Base-by-base conservation (phyloP, 2,797 vertebrate species). In the Carduelis carduelis region DNA sequence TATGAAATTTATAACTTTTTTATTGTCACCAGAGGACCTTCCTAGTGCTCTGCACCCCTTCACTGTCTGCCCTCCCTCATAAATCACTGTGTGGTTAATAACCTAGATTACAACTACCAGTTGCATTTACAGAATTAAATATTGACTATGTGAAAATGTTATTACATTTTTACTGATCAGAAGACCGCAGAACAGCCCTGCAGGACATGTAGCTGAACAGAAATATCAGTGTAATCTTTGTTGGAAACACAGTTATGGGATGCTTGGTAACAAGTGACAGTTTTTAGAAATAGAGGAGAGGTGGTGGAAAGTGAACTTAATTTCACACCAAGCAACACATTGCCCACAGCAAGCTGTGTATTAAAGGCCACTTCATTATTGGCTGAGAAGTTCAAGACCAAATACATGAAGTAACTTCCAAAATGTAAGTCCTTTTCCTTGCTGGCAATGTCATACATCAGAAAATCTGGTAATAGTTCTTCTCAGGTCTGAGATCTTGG, bases 71-170 rank as follows among this genome's bases (percentile, higher is more conserved):
- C 97, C 97, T 97, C 92, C 78, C 89, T 96, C 97, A 98, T 99
- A 99, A 99, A 99, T 99, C 98, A 98, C 95, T 37, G 89, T 97
- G 97, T 96, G 97, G 97, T 98, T 98, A 98, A 98, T 98, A 99
- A 98, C 98, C 93, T 95, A 97, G 96, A 98, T 98, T 98, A 98
- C 98, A 98, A 98, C 97, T 98, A 98, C 98, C 97, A 98, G 98
- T 98, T 98, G 98, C 98, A 98, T 99, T 99, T 98, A 98, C 97
- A 97, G 97, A 98, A 99, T 99, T 99, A 99, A 98, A 99, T 98
- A 99, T 99, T 98, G 98, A 98, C 98, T 98, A 97, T 98, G 98
- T 98, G 97, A 98, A 98, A 98, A 97, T 98, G 97, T 98, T 98
- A 98, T 98, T 98, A 97, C 97, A 98, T 98, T 98, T 98, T 98